Conservation (phyloP, 2,888 invertebrate genomes). For the Ditylenchus weischeri region DNA sequence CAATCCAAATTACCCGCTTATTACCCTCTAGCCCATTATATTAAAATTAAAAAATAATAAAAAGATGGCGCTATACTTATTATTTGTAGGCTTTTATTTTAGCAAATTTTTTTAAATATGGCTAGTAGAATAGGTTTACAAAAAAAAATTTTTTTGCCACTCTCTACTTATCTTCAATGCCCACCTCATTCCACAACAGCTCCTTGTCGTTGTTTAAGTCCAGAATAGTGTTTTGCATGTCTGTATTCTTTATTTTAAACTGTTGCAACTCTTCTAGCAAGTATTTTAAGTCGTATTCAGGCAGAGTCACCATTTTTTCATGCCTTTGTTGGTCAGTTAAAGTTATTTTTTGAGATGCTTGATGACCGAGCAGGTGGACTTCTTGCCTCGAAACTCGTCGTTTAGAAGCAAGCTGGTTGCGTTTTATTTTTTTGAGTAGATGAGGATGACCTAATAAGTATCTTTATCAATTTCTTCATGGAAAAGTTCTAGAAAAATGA, state of each 20-base stretch:
- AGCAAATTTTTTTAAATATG: no score
- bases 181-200: constrained; percentile 62
- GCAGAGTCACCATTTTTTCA: neutral
- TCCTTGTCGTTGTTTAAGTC: constrained; percentile 60
- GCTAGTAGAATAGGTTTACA: no score
- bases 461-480: neutral
- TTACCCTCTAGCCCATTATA: no score
- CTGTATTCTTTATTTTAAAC: neutral
- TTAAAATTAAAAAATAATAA: no score
- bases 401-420: constrained; percentile 11
- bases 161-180: no score
- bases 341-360: no score
- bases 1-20: no score
- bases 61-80: no score
- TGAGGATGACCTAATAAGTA: constrained; percentile 78
- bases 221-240: neutral
- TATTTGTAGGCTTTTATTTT: no score
- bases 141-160: no score
- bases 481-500: no score
- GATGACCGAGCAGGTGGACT: no score
- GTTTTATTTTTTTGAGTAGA: constrained; percentile 80
- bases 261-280: constrained; percentile 1
- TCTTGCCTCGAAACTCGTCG: neutral
- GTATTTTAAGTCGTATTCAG: neutral
- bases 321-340: neutral